Percentiles rank a stretch among this genome's conserved stretches.
phyloP scores from a whole-genome alignment of 2,888 invertebrate species.

The Creontiades dilutus region DNA sequence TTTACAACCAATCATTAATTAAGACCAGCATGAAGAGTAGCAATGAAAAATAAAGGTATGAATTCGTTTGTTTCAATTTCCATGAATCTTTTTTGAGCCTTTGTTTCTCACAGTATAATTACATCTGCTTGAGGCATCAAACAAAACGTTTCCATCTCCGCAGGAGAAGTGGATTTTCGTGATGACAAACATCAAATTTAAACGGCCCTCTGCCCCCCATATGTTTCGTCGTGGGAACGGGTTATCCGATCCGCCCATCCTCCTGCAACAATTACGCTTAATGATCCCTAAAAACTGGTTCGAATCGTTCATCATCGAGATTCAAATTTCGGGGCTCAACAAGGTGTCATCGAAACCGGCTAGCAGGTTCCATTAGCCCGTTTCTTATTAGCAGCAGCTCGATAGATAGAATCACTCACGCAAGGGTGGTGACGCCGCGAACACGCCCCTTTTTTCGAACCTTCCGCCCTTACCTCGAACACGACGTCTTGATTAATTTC shows the following conservation, averaged over 20 bases:
- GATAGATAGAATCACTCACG: background rate
- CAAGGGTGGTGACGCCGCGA: background rate
- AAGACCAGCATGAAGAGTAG: too few relatives aligned
- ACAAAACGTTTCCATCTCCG: background rate
- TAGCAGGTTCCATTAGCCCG: slow-evolving; percentile 22
- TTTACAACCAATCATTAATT: too few relatives aligned
- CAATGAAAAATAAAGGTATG: too few relatives aligned
- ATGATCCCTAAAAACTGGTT: slow-evolving; percentile 1
- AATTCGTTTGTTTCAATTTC: background rate
- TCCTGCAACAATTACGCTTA: background rate
- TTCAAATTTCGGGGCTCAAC: background rate
- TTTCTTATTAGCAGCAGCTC: background rate
- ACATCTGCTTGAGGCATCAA: background rate
- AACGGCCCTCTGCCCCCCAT: background rate
- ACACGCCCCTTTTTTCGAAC: background rate
- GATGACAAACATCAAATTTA: slow-evolving; percentile 21
- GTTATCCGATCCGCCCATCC: background rate
- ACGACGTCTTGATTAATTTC: too few relatives aligned
- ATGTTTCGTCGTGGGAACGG: slow-evolving; percentile 14
- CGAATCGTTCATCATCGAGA: background rate
- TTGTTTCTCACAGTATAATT: background rate
- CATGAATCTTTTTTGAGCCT: background rate
- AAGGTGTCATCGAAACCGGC: background rate
- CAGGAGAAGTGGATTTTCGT: too few relatives aligned
- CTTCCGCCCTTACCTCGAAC: background rate